phyloP scores from a whole-genome alignment of 2,888 invertebrate species.

The Holacanthella duospinosa region DNA sequence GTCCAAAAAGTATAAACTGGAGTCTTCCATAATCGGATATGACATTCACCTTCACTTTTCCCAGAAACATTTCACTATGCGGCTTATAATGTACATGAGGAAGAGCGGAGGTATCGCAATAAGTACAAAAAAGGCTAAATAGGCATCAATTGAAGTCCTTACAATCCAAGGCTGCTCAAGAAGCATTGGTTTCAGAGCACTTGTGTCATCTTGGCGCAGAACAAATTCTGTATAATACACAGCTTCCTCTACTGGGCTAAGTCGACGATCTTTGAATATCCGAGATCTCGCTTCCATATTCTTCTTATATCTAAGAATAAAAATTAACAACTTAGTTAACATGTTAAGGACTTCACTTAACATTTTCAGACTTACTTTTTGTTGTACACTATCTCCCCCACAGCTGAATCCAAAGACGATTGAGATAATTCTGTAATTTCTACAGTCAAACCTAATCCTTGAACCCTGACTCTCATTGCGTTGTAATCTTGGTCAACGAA shows the following conservation, averaged over 20 bases:
- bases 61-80: neutral
- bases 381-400: constrained; percentile 21
- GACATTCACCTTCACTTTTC: too few relatives aligned
- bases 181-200: constrained; percentile 26
- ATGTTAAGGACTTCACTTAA: neutral
- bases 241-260: constrained; percentile 25
- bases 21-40: too few relatives aligned
- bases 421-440: constrained; percentile 26
- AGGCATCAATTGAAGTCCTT: constrained; percentile 27
- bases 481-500: constrained; percentile 37
- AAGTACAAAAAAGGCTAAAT: constrained; percentile 10
- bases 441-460: constrained; percentile 30
- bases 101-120: neutral
- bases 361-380: constrained; percentile 16
- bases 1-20: too few relatives aligned
- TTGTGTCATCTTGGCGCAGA: constrained; percentile 30
- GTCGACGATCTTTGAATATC: constrained; percentile 27
- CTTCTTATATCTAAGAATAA: constrained; percentile 20
- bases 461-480: constrained; percentile 29
- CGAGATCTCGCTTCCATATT: constrained; percentile 29
- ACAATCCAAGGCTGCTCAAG: constrained; percentile 19
- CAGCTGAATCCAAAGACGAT: constrained; percentile 20
- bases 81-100: neutral
- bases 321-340: neutral
- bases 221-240: constrained; percentile 36